Evolutionary conservation across 2,113 vertebrate species (phyloP), one percentile per base, ranked within the genome.

Genomic region (Hepsetus odoe): DNA sequence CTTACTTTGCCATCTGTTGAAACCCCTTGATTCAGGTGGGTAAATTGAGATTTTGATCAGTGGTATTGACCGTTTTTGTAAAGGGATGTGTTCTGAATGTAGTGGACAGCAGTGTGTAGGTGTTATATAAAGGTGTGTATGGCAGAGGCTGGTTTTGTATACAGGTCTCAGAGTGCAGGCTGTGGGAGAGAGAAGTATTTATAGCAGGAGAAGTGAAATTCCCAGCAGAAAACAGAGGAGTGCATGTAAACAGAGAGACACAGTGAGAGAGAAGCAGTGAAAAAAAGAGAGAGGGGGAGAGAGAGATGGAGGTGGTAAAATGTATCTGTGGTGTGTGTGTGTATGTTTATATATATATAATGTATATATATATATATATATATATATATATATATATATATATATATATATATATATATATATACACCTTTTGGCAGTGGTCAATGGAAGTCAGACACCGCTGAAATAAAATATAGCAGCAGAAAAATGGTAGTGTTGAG

Each of bases 141-240:
- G 20, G 40, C 67, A 3, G 28, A 42, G 33, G 26, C 56, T 42
- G 67, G 58, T 71, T 78, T 77, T 71, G 62, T 59, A 67, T 22
- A 44, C 51, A 46, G 65, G 53, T 44, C 67, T 72, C 76, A 32
- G 66, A 33, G 22, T 38, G 32, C 26, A 22, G 28, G 67, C 62
- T 53, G 76, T 62, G 76, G 40, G 56, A 71, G 76, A 71, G 42
- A 33, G 58, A 49, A 71, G 70, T 78, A 71, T 78, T 62, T 78
- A 78, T 67, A 70, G 53, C 66, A 77, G 55, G 67, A 71, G 56
- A 71, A 78, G 56, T 62, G 59, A 51, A 71, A 74, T 22, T 74
- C 79, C 79, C 71, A 69, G 72, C 55, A 61, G 79, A 65, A 49
- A 33, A 6, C 30, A 69, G 53, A 61, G 40, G 67, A 68, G 30